These are phyloP conservation scores for Tamandua tetradactyla DNA, from an alignment of 2,797 vertebrate species.

Conservation along the genomic window DNA sequence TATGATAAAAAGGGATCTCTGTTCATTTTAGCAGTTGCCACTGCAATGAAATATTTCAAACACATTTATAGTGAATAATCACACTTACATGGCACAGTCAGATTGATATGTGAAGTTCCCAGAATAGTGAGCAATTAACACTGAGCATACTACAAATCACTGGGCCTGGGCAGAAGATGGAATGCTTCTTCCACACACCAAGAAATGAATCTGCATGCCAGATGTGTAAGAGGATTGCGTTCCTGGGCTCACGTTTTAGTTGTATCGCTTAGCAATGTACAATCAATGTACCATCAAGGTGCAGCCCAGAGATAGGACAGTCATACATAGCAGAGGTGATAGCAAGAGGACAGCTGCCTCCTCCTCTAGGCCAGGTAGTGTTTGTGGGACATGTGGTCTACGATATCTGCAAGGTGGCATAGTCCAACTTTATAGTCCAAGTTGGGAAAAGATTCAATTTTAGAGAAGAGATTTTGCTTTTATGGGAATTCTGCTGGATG, in stretches of 20 bases:
- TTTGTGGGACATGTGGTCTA: background rate
- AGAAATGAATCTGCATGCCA: slow-evolving; percentile 23
- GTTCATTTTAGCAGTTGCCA: slow-evolving; percentile 52
- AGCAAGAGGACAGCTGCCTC: background rate
- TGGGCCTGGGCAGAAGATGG: background rate
- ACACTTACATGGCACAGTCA: slow-evolving; percentile 69
- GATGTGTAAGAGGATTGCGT: background rate
- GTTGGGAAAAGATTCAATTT: background rate
- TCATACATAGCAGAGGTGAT: background rate
- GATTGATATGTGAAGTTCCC: slow-evolving; percentile 73
- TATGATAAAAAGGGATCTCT: slow-evolving; percentile 58
- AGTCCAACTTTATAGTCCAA: background rate
- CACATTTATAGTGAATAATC: slow-evolving; percentile 68
- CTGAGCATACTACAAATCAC: slow-evolving; percentile 53
- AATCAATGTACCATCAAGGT: accelerated
- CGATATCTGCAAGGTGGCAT: background rate
- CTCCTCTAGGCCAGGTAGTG: background rate
- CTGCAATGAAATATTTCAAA: slow-evolving; percentile 62
- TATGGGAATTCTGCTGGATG: background rate
- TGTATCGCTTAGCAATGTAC: background rate
- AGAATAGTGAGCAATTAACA: slow-evolving; percentile 77
- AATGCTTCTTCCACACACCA: background rate
- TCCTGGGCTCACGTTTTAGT: background rate
- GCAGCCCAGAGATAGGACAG: background rate
- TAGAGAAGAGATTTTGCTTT: background rate